Conservation (phyloP, 1,140 invertebrate genomes). For the Trichomalopsis sarcophagae region DNA sequence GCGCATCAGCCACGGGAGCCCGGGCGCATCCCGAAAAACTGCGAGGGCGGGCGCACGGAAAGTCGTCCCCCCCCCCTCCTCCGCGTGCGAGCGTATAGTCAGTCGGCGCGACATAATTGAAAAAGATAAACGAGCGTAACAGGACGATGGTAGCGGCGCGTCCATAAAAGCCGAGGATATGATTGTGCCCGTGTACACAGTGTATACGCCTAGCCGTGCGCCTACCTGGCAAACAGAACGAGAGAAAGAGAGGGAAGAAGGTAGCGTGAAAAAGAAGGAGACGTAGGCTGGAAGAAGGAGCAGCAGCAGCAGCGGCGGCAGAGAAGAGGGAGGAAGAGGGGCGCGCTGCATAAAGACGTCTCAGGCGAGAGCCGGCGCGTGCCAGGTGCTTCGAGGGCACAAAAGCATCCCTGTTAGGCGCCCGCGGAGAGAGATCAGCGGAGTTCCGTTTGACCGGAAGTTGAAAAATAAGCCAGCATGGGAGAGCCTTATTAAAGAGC, state of each 20-base stretch:
- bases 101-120: slow-evolving; percentile 52
- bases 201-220: neutral
- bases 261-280: slow-evolving; percentile 48
- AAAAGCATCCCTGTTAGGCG: slow-evolving; percentile 68
- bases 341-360: slow-evolving; percentile 63
- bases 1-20: neutral
- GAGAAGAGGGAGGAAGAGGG: slow-evolving; percentile 52
- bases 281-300: slow-evolving; percentile 9
- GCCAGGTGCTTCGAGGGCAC: slow-evolving; percentile 71
- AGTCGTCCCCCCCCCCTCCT: neutral
- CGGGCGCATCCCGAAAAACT: neutral
- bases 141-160: slow-evolving; percentile 36
- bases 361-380: slow-evolving; percentile 66
- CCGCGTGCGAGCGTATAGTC: slow-evolving; percentile 29
- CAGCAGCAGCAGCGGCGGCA: slow-evolving; percentile 47
- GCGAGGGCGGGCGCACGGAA: neutral
- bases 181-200: slow-evolving; percentile 32
- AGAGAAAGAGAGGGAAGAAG: slow-evolving; percentile 41
- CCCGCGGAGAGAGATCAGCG: slow-evolving; percentile 47
- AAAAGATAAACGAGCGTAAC: slow-evolving; percentile 52
- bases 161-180: slow-evolving; percentile 48
- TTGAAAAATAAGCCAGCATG: slow-evolving; percentile 65
- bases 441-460: slow-evolving; percentile 67
- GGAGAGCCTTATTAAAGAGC: slow-evolving; percentile 65
- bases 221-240: slow-evolving; percentile 45